Conservation (phyloP, 2,888 invertebrate genomes). For the Cenopis cana region DNA sequence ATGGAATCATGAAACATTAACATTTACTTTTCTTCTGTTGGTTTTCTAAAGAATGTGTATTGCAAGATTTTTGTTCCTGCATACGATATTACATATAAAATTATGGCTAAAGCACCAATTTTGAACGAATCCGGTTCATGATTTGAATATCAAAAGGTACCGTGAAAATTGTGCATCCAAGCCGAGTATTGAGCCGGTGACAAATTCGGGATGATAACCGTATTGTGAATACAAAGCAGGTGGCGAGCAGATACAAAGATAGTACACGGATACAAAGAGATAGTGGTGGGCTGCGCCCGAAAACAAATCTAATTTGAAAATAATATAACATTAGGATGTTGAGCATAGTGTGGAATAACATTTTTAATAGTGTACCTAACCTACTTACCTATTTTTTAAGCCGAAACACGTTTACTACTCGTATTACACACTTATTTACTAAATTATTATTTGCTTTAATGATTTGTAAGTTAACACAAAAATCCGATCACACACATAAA, state of each 20-base stretch:
- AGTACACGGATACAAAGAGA: constrained; percentile 17
- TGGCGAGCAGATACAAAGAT: constrained; percentile 43
- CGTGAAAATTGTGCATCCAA: constrained; percentile 52
- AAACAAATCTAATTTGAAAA: constrained; percentile 68
- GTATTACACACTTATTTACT: no score
- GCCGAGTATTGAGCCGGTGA: constrained; percentile 51
- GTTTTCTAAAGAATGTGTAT: no score
- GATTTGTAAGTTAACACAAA: no score
- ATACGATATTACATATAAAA: constrained; percentile 29
- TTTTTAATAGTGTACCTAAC: neutral
- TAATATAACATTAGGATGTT: constrained; percentile 51
- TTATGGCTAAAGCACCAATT: constrained; percentile 46
- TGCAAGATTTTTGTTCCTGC: neutral
- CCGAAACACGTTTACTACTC: no score
- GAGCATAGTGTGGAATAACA: constrained; percentile 24
- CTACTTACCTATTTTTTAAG: no score
- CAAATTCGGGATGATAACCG: constrained; percentile 58
- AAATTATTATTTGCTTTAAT: no score
- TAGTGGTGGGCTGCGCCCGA: constrained; percentile 53
- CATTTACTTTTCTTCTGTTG: no score
- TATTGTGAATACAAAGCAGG: constrained; percentile 59
- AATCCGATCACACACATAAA: no score
- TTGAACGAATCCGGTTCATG: constrained; percentile 44
- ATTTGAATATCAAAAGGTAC: constrained; percentile 65
- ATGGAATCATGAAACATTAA: no score